Conservation (phyloP, 2,113 vertebrate genomes). For the Halichoerus grypus region DNA sequence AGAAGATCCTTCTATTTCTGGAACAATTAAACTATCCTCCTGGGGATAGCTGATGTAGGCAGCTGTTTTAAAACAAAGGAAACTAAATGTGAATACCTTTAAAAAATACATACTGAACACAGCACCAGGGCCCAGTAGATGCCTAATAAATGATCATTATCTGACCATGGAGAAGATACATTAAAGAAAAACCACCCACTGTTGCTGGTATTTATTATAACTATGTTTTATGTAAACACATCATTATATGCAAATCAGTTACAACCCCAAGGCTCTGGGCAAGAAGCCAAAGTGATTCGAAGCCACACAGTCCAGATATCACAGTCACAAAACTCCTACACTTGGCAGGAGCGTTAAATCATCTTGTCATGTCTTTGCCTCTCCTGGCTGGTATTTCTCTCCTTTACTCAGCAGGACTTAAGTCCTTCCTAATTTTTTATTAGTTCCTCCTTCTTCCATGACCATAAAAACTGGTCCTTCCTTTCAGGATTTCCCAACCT, state of each 20-base stretch:
- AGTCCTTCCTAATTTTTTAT: neutral
- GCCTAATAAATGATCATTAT: conserved; percentile 31
- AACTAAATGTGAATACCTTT: conserved; percentile 32
- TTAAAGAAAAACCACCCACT: neutral
- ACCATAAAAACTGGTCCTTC: neutral
- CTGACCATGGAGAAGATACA: neutral
- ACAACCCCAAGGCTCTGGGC: neutral
- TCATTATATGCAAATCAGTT: conserved; percentile 44
- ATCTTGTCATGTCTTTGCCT: neutral
- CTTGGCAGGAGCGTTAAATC: neutral
- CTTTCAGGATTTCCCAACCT: neutral
- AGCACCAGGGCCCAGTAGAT: neutral
- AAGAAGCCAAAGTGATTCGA: conserved; percentile 28
- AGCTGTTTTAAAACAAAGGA: conserved; percentile 43
- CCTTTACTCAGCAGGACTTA: neutral
- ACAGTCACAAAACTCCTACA: neutral
- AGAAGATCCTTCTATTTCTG: conserved; percentile 47
- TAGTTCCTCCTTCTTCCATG: neutral
- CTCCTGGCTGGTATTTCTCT: neutral
- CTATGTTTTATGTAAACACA: conserved; percentile 33
- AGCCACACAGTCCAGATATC: neutral
- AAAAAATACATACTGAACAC: neutral
- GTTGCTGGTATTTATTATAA: conserved; percentile 56
- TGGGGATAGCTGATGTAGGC: neutral
- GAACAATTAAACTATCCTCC: neutral